Evolutionary conservation across 1,140 invertebrate genomes (phyloP), one percentile per base, ranked within the genome.

Genomic region (Lamellibrachia luymesi): DNA sequence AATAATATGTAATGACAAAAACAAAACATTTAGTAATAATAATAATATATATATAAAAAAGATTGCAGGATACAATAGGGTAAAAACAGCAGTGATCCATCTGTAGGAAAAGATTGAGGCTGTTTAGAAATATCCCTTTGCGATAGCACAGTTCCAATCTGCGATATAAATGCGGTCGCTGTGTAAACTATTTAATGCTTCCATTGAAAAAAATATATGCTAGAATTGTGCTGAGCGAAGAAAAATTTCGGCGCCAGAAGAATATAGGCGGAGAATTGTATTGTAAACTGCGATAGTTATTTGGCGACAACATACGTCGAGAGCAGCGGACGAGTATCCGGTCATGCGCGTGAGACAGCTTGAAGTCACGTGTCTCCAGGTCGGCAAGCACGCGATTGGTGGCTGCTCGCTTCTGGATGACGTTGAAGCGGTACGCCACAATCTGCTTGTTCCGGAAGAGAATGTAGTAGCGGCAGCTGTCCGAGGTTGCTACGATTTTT

Each of bases 401-500:
- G 25, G 13, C 93, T 1, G 50, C 94, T 56, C 94, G 94, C 50
- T 94, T 93, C 92, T 94, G 95, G 25, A 94, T 90, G 22, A 94
- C 92, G 93, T 95, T 94, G 91, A 95, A 95, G 22, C 92, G 80
- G 25, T 95, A 93, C 10, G 94, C 92, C 93, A 95, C 93, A 2
- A 96, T 93, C 2, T 94, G 90, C 93, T 95, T 95, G 50, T 93
- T 94, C 56, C 94, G 94, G 4, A 95, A 95, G 91, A 95, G 91
- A 7, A 95, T 92, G 80, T 94, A 95, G 64, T 95, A 95, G 93
- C 94, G 95, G n/a, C 91, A 93, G n/a, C 92, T 38, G 1, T 94
- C 90, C 13, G 92, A 94, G 5, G 94, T 93, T 91, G 95, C 95
- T 17, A 94, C 92, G n/a, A 95, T 94, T 90, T 95, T 94, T 64